Percentiles rank a stretch among this genome's conserved stretches.
Evolutionary conservation across 1,140 invertebrate species (phyloP).

Genomic region (Idris sp.): DNA sequence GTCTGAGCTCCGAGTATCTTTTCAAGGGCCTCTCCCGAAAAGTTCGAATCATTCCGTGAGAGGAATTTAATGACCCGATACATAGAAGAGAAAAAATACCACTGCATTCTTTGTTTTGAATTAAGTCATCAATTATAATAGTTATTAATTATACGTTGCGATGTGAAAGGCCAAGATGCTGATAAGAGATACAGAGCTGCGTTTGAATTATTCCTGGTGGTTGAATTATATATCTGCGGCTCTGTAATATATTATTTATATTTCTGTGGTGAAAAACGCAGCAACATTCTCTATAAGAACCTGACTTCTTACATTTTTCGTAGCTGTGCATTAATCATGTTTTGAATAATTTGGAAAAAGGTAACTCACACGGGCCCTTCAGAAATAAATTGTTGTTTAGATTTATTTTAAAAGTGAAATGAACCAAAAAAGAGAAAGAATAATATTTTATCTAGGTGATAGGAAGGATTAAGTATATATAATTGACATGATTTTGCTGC

Average conservation of each 20-base stretch:
- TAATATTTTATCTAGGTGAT: too few species aligned
- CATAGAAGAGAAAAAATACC: conserved; percentile 27
- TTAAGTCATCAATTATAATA: conserved; percentile 63
- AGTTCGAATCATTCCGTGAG: conserved; percentile 53
- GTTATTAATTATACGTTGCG: conserved; percentile 59
- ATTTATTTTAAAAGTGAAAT: too few species aligned
- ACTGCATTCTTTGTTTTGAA: conserved; percentile 60
- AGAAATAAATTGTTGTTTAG: too few species aligned
- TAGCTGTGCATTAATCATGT: conserved; percentile 43
- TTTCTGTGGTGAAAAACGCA: conserved; percentile 30
- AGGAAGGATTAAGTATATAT: too few species aligned
- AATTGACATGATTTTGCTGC: too few species aligned
- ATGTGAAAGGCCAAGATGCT: conserved; percentile 57
- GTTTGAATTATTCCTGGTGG: conserved; percentile 30
- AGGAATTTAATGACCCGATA: conserved; percentile 48
- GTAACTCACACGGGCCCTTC: too few species aligned
- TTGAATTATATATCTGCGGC: conserved; percentile 56
- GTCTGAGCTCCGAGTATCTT: conserved; percentile 59
- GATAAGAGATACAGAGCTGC: conserved; percentile 49
- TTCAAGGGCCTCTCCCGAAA: conserved; percentile 45
- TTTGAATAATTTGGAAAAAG: conserved; percentile 37
- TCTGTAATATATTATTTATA: conserved; percentile 51
- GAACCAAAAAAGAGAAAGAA: too few species aligned
- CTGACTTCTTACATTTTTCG: conserved; percentile 41
- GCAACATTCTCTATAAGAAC: conserved; percentile 28